Base-by-base conservation (phyloP, 2,888 invertebrate species). In the Creontiades dilutus region DNA sequence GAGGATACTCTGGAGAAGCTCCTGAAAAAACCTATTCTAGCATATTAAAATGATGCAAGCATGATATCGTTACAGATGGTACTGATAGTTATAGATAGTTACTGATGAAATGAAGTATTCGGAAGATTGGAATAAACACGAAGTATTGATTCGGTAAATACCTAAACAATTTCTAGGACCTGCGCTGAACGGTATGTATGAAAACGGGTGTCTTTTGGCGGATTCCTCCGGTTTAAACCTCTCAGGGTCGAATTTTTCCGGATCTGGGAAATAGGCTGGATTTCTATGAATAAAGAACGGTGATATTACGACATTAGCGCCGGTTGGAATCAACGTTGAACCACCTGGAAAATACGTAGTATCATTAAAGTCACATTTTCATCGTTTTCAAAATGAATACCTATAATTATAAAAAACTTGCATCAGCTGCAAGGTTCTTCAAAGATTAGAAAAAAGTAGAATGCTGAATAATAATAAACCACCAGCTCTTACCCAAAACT, bases 101-200 rank as follows among this genome's bases (percentile, higher is more conserved):
- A n/a, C n/a, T n/a, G n/a, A n/a, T n/a, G n/a, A n/a, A n/a, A n/a
- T n/a, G n/a, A n/a, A n/a, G n/a, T n/a, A n/a, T n/a, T n/a, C n/a
- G n/a, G n/a, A n/a, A n/a, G n/a, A n/a, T n/a, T n/a, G n/a, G n/a
- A n/a, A n/a, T n/a, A n/a, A n/a, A n/a, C n/a, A n/a, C n/a, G n/a
- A n/a, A n/a, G n/a, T n/a, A n/a, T n/a, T n/a, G n/a, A n/a, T n/a
- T n/a, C n/a, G n/a, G n/a, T n/a, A n/a, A n/a, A n/a, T 91, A 93
- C 93, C 93, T 86, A 94, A 93, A 91, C 94, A 94, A 92, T 93
- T 94, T 87, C 94, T 92, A 0, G 94, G 93, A n/a, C 94, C 94
- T 5, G 94, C 94, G 90, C 94, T 94, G 91, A 94, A 94, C 3
- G 94, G 94, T 16, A 94, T 92, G 90, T 93, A 94, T 4, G 93